Conservation (phyloP, 2,888 invertebrate genomes). For the Drosophila affinis region DNA sequence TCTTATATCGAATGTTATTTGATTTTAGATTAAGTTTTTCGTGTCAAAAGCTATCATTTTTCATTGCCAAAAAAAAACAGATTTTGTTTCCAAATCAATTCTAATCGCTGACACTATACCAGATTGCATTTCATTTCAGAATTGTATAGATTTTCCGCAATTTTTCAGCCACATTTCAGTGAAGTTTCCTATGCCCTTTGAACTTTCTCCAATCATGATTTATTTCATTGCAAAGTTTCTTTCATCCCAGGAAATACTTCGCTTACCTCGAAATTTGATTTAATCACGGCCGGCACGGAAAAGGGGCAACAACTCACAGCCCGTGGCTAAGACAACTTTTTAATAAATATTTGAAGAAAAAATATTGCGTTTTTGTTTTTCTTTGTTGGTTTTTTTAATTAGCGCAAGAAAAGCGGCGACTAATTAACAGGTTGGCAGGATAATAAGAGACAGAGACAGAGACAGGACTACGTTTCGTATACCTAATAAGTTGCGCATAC, state of each 20-base stretch:
- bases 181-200: background rate
- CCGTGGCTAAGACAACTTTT: background rate
- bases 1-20: background rate
- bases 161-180: background rate
- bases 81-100: too few relatives aligned
- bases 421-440: conserved; percentile 56
- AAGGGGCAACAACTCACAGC: background rate
- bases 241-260: background rate
- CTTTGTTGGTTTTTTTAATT: conserved; percentile 61
- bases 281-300: background rate
- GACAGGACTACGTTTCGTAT: conserved; percentile 15
- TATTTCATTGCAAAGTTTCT: background rate
- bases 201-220: background rate
- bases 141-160: background rate
- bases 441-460: background rate
- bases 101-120: too few relatives aligned
- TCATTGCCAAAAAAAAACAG: too few relatives aligned
- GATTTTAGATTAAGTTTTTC: background rate
- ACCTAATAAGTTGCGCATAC: conserved; percentile 55
- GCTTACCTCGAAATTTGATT: background rate
- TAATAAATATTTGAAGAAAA: conserved; percentile 1
- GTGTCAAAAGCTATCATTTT: too few relatives aligned
- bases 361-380: background rate
- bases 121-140: background rate
- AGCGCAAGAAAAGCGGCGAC: conserved; percentile 40